Evolutionary conservation across 1,140 invertebrate species (phyloP).

Genomic region (Papilio xuthus): DNA sequence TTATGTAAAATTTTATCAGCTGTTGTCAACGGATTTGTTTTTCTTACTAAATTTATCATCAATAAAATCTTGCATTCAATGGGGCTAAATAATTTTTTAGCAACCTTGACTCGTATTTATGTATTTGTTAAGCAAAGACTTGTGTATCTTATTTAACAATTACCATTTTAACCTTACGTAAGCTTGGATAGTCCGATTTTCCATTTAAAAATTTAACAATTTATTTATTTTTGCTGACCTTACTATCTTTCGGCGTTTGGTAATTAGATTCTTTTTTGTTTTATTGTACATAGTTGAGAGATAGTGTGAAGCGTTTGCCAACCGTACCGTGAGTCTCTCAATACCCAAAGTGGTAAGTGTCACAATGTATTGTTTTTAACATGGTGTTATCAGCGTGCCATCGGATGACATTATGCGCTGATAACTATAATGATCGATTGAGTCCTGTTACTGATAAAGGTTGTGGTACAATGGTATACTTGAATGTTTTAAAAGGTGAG

Average conservation of each 20-base stretch:
- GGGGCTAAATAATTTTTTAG: too few relatives aligned
- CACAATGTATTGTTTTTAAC: conserved; percentile 73
- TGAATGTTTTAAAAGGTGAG: not conserved
- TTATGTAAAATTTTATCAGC: not conserved
- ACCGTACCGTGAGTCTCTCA: conserved; percentile 52
- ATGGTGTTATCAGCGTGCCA: conserved; percentile 58
- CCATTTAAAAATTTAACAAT: not conserved
- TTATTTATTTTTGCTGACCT: not conserved
- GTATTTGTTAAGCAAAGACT: too few relatives aligned
- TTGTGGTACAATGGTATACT: not conserved
- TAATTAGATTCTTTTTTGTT: conserved; percentile 41
- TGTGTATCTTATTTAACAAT: too few relatives aligned
- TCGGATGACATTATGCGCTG: conserved; percentile 59
- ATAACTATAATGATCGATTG: conserved; percentile 68
- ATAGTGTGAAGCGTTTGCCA: conserved; percentile 41
- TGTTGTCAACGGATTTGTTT: not conserved
- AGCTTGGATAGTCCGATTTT: not conserved
- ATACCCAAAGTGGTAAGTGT: conserved; percentile 72
- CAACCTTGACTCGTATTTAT: too few relatives aligned
- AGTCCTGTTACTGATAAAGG: conserved; percentile 24
- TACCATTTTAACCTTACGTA: too few relatives aligned
- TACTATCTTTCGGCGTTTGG: not conserved
- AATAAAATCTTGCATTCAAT: not conserved
- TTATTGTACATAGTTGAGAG: conserved; percentile 29
- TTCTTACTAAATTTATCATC: not conserved